phyloP scores from a whole-genome alignment of 2,888 invertebrate species.

The Peribatodes rhomboidaria region DNA sequence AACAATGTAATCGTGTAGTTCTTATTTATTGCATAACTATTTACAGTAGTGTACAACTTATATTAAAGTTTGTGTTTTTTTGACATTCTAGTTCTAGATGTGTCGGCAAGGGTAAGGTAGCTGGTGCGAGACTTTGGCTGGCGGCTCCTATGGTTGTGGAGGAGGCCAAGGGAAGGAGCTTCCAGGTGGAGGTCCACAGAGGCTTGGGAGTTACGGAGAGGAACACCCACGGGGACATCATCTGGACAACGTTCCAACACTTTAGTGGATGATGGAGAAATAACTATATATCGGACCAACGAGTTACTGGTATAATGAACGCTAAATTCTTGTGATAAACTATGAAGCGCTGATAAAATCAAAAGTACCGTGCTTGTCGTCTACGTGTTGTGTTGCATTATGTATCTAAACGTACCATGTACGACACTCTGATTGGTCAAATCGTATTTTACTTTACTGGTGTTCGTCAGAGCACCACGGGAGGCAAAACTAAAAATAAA shows the following conservation, averaged over 20 bases:
- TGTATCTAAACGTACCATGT: conserved; percentile 59
- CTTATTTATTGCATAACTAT: conserved; percentile 63
- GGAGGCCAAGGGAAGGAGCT: conserved; percentile 43
- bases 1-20: conserved; percentile 49
- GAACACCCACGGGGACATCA: conserved; percentile 57
- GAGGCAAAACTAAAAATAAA: conserved; percentile 83
- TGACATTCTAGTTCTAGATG: conserved; percentile 51
- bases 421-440: conserved; percentile 54
- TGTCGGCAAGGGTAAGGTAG: conserved; percentile 65
- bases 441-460: conserved; percentile 52
- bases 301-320: conserved; percentile 45
- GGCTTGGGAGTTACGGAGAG: conserved; percentile 73
- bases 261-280: neutral
- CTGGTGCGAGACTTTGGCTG: conserved; percentile 50
- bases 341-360: conserved; percentile 55
- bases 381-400: conserved; percentile 59
- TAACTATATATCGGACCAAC: neutral
- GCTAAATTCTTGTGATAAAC: conserved; percentile 48
- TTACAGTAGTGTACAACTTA: conserved; percentile 43
- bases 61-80: conserved; percentile 54
- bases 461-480: conserved; percentile 77
- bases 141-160: conserved; percentile 31
- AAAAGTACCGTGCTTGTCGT: conserved; percentile 48
- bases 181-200: conserved; percentile 70
- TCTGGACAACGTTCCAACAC: conserved; percentile 55